These are phyloP conservation scores for Paramuricea clavata DNA, from an alignment of 92 coral and sea anemone species.

Conservation along the genomic window DNA sequence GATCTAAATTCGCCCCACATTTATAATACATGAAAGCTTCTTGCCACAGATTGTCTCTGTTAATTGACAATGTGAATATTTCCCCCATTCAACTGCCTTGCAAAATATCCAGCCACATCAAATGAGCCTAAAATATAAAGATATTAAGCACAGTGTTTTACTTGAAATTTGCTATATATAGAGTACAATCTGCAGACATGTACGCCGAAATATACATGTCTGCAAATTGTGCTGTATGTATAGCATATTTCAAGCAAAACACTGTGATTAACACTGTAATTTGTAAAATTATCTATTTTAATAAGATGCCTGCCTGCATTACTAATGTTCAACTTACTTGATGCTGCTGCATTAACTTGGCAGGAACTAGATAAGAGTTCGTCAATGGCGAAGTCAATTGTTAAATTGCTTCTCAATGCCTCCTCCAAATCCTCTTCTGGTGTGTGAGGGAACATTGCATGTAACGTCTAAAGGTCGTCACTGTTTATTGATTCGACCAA, in stretches of 20 bases:
- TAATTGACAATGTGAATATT: background rate
- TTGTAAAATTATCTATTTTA: background rate
- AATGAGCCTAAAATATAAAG: background rate
- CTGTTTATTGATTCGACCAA: background rate
- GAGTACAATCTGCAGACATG: too few species aligned
- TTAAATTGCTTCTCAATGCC: conserved; percentile 13
- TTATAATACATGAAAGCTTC: conserved; percentile 27
- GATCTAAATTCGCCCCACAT: background rate
- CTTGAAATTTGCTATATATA: too few species aligned
- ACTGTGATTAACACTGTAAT: background rate
- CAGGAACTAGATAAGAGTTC: conserved; percentile 4
- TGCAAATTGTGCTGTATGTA: too few species aligned
- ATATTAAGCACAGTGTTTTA: background rate
- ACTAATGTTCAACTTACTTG: background rate
- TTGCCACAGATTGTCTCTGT: conserved; percentile 16
- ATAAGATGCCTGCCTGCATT: background rate
- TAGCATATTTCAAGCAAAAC: background rate
- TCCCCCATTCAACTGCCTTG: conserved; percentile 16
- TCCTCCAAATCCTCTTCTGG: conserved; percentile 12
- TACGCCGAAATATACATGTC: too few species aligned
- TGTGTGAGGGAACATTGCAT: conserved; percentile 22
- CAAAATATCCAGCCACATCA: background rate
- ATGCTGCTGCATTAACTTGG: background rate
- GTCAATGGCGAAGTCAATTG: conserved; percentile 23
- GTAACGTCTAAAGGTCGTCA: background rate